Conservation (phyloP, 2,888 invertebrate genomes). For the Danaus chrysippus region DNA sequence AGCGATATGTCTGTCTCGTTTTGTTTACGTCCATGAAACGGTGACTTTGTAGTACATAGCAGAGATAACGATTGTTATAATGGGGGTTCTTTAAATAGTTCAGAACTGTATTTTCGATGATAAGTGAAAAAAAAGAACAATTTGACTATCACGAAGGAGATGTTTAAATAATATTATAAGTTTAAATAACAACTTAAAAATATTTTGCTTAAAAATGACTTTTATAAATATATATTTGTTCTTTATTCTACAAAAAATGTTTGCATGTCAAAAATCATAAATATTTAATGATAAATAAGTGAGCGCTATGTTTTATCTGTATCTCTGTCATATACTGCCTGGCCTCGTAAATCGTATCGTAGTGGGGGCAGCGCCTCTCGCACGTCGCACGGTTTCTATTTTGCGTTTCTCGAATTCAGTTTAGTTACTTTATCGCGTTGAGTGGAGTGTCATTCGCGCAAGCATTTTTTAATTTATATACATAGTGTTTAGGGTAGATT, state of each 20-base stretch:
- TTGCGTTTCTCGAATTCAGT: conserved; percentile 73
- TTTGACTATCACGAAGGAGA: not conserved
- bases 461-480: conserved; percentile 61
- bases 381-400: conserved; percentile 76
- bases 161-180: conserved; percentile 9
- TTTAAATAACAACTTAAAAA: not conserved
- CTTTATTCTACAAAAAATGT: too few species aligned
- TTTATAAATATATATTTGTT: too few species aligned
- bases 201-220: not conserved
- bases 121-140: not conserved
- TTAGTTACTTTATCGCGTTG: conserved; percentile 72
- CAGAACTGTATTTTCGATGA: too few species aligned
- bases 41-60: conserved; percentile 54
- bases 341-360: conserved; percentile 71
- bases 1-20: conserved; percentile 60
- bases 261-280: not conserved
- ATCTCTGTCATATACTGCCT: conserved; percentile 57
- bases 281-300: not conserved
- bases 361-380: conserved; percentile 68
- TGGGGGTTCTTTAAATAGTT: not conserved
- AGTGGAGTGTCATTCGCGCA: conserved; percentile 59
- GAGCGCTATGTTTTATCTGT: conserved; percentile 50
- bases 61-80: conserved; percentile 39
- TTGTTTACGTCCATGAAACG: conserved; percentile 69
- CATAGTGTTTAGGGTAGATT: conserved; percentile 55